Conservation (phyloP, 1,140 invertebrate species). For the Platyscapa corneri region DNA sequence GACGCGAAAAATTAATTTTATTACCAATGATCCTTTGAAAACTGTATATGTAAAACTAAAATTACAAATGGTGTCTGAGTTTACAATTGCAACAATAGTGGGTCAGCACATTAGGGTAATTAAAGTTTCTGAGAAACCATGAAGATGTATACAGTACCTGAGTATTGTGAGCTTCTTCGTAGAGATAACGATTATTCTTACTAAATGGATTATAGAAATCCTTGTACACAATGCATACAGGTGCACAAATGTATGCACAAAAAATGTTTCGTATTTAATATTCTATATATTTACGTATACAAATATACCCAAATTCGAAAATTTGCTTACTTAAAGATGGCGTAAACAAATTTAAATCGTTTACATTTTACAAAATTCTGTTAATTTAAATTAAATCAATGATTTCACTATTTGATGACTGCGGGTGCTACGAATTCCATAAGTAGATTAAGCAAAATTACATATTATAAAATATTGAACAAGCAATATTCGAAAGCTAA, state of each 20-base stretch:
- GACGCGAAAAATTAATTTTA: neutral
- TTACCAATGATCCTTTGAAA: conserved; percentile 7
- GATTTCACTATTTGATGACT: neutral
- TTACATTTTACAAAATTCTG: no score
- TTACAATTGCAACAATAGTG: conserved; percentile 17
- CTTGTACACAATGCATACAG: no score
- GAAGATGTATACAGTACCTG: neutral
- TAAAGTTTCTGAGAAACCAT: conserved; percentile 5
- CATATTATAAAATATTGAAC: neutral
- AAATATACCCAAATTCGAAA: neutral
- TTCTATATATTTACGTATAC: no score
- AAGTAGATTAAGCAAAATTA: no score
- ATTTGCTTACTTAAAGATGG: neutral
- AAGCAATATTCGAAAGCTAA: neutral
- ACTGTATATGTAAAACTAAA: neutral
- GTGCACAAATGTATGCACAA: neutral
- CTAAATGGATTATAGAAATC: neutral
- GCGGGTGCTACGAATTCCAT: neutral
- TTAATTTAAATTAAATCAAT: neutral
- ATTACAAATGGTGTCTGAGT: neutral
- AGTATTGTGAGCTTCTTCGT: conserved; percentile 6
- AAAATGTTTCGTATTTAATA: no score
- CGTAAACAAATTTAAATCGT: neutral
- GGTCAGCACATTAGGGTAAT: conserved; percentile 2
- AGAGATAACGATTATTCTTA: neutral